Evolutionary conservation across 2,113 vertebrate species (phyloP).

Genomic region (Nothobranchius furzeri): DNA sequence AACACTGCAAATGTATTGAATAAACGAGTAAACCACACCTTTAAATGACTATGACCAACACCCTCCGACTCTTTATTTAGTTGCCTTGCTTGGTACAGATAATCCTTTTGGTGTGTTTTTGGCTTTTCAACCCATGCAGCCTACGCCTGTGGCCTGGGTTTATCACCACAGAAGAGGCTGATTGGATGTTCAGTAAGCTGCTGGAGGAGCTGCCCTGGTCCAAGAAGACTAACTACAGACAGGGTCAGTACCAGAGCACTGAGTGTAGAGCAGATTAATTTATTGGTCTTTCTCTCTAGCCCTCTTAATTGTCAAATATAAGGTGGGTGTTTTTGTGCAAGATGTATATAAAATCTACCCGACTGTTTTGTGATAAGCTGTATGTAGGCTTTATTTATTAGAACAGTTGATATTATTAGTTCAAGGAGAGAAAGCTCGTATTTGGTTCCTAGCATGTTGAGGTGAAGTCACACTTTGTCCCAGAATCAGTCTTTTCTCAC

Average conservation of each 20-base stretch:
- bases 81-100: too few relatives aligned
- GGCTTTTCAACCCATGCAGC: slow-evolving; percentile 60
- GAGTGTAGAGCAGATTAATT: too few relatives aligned
- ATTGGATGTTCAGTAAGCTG: slow-evolving; percentile 90
- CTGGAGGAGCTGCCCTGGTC: slow-evolving; percentile 89
- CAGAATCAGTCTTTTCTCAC: slow-evolving; percentile 21
- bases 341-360: too few relatives aligned
- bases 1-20: too few relatives aligned
- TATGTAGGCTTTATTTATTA: slow-evolving; percentile 2
- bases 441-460: slow-evolving; percentile 21
- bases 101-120: slow-evolving; percentile 3
- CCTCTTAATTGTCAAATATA: too few relatives aligned
- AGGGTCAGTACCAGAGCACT: slow-evolving; percentile 69
- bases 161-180: slow-evolving; percentile 83
- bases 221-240: slow-evolving; percentile 86
- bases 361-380: neutral
- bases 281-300: too few relatives aligned
- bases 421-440: slow-evolving; percentile 9
- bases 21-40: too few relatives aligned
- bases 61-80: too few relatives aligned
- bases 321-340: too few relatives aligned
- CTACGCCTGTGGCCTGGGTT: slow-evolving; percentile 86
- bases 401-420: slow-evolving; percentile 1
- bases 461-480: slow-evolving; percentile 23
- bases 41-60: too few relatives aligned